Evolutionary conservation across 2,888 invertebrate species (phyloP), one percentile per base, ranked within the genome.

Genomic region (Patella depressa): DNA sequence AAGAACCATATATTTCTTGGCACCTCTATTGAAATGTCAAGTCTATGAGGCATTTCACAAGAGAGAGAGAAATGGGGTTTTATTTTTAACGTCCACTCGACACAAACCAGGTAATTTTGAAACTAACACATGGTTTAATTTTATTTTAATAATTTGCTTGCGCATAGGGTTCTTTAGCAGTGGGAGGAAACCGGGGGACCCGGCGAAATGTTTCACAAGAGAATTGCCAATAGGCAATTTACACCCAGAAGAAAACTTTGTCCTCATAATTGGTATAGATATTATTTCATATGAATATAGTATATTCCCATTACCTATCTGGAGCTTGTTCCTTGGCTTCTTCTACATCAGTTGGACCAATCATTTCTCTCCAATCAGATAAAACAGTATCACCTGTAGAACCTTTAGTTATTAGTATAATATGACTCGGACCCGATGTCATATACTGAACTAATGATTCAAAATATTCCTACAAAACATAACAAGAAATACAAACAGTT

Each of bases 301-400:
- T 17, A 34, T 53, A 34, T 45, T 15, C 17, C 14, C 9, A 24
- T 75, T 73, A 91, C 91, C 90, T 91, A 59, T 89, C 86, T 74
- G 91, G 91, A 4, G 88, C 86, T 15, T 81, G 77, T 78, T 89
- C 89, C 80, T 90, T 91, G 11, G 91, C 91, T 53, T 90, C 89
- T 73, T 91, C 91, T 5, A 91, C 89, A 72, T 82, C 81, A 14
- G 88, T 85, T 53, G 91, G 91, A 19, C 92, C 92, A 76, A 92
- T 85, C 78, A 92, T 83, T 71, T 91, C 88, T 65, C 89, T 77
- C 88, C 91, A 91, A 78, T 91, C 90, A 70, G 88, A 83, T 71
- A 91, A 87, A 75, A 91, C 86, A 59, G 89, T 88, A 70, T 89
- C 89, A 53, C 88, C 90, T 29, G 86, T 86, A 24, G 84, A 83